Percentiles rank a stretch among this genome's conserved stretches.
Conservation (phyloP, 37 sponge, comb jelly and placozoan species). For the Crambe crambe region DNA sequence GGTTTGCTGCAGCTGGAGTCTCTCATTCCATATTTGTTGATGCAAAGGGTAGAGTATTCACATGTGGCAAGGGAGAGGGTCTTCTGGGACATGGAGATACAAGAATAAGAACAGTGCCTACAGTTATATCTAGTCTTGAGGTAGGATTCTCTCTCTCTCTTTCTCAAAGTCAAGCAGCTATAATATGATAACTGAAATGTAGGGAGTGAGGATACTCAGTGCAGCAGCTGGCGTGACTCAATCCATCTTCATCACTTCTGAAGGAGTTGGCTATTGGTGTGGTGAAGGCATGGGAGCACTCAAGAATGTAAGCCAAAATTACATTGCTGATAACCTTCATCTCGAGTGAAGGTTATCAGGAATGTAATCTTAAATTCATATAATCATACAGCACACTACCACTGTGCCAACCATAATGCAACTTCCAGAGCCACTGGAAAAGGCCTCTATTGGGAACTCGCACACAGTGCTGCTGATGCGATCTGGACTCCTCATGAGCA, state of each 20-base stretch:
- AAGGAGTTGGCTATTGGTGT: constrained; percentile 69
- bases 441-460: constrained; percentile 61
- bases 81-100: constrained; percentile 61
- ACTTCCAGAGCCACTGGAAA: constrained; percentile 40
- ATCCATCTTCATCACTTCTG: constrained; percentile 57
- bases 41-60: constrained; percentile 51
- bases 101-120: constrained; percentile 50
- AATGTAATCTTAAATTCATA: no score
- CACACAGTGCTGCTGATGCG: constrained; percentile 44
- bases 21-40: constrained; percentile 60
- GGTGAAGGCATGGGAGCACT: constrained; percentile 60
- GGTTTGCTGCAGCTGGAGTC: constrained; percentile 59
- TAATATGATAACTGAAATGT: no score
- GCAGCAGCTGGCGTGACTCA: constrained; percentile 53
- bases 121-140: constrained; percentile 16
- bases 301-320: no score
- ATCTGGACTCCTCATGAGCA: constrained; percentile 32
- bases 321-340: no score
- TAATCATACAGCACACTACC: no score
- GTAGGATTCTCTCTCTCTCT: constrained; percentile 21
- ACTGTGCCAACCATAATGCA: no score
- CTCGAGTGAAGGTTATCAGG: no score
- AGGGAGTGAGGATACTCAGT: constrained; percentile 39
- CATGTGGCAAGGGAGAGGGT: constrained; percentile 66
- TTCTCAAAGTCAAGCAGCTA: no score